A percentile compares a stretch with the other conserved stretches of the same genome.
phyloP scores from a whole-genome alignment of 2,797 vertebrate genomes.

The Sparus aurata region DNA sequence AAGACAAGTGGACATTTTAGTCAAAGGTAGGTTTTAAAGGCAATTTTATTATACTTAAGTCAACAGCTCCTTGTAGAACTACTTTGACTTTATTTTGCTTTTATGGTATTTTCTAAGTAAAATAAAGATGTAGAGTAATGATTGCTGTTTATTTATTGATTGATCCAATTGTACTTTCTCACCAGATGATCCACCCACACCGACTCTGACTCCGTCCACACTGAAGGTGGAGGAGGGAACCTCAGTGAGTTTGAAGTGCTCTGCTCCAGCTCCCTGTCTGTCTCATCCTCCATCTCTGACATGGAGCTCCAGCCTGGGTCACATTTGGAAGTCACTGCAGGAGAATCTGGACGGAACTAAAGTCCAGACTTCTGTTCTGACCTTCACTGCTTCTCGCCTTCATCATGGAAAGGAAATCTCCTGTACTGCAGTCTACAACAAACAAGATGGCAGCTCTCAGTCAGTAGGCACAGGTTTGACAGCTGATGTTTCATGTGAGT shows the following conservation, averaged over 20 bases:
- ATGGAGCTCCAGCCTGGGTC: constrained; percentile 50
- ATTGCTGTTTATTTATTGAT: no score
- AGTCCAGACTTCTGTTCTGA: constrained; percentile 56
- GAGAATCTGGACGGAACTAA: constrained; percentile 53
- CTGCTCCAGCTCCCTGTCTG: constrained; percentile 57
- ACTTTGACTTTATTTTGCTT: no score
- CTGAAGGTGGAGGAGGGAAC: constrained; percentile 51
- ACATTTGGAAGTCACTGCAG: constrained; percentile 48
- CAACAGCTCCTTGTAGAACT: no score
- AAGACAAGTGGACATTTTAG: no score
- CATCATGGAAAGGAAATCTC: constrained; percentile 49
- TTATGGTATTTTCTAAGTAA: no score
- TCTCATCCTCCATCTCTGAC: constrained; percentile 42
- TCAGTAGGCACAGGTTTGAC: background rate
- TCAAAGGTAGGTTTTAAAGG: no score
- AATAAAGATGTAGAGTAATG: no score
- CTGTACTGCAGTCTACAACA: constrained; percentile 63
- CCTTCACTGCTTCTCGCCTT: constrained; percentile 57
- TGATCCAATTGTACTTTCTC: no score
- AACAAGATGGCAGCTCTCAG: constrained; percentile 26
- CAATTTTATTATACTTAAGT: no score
- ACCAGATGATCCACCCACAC: constrained; percentile 29
- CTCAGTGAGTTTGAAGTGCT: constrained; percentile 57
- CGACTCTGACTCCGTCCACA: constrained; percentile 23
- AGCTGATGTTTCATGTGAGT: constrained; percentile 8